These are phyloP conservation scores for Clitarchus hookeri DNA, from an alignment of 2,888 invertebrate genomes.

Conservation along the genomic window DNA sequence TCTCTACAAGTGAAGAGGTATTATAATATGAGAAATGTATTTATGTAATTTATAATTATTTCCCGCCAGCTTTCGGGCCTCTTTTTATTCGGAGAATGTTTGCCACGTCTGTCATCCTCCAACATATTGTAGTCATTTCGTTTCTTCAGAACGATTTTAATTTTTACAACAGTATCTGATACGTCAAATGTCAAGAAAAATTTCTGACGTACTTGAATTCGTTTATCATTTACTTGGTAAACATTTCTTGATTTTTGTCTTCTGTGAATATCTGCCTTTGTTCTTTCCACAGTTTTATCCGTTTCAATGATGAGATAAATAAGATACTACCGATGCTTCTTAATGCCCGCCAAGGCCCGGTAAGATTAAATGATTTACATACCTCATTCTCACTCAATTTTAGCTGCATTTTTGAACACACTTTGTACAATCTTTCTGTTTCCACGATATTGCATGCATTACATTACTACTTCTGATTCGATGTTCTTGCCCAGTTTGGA, in stretches of 20 bases:
- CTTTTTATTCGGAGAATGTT: neutral
- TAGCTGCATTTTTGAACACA: neutral
- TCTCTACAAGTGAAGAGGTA: no score
- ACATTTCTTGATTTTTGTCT: no score
- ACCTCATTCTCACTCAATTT: neutral
- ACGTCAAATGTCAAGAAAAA: neutral
- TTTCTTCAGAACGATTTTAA: neutral
- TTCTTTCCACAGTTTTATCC: neutral
- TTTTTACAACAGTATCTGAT: no score
- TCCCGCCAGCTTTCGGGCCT: no score
- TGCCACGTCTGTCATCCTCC: neutral
- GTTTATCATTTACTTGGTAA: neutral
- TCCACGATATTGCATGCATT: neutral
- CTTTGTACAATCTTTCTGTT: neutral
- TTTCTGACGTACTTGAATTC: neutral
- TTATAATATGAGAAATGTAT: no score
- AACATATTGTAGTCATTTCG: neutral
- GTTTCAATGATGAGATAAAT: neutral
- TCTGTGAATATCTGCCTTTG: neutral
- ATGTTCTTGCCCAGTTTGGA: neutral
- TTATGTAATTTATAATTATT: no score
- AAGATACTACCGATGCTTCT: neutral
- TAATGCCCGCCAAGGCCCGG: neutral
- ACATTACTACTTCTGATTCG: neutral
- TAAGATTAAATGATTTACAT: neutral